Evolutionary conservation across 2,797 vertebrate species (phyloP), one percentile per base, ranked within the genome.

Genomic region (Takifugu rubripes): DNA sequence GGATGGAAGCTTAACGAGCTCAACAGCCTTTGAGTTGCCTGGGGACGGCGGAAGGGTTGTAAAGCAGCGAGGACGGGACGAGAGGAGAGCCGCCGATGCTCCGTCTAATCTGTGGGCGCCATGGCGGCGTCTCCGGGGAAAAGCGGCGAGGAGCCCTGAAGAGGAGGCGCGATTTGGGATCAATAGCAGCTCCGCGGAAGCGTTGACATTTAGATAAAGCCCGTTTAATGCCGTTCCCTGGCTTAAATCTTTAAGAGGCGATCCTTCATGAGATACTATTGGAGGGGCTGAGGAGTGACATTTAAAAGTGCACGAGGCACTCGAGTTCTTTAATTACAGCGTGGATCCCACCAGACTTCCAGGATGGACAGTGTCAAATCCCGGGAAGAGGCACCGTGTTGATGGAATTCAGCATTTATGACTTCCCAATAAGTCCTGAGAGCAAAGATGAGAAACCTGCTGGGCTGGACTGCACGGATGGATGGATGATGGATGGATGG

Each of bases 1-100:
- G 83, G 82, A 70, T 77, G 31, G 10, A 83, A 83, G 76, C 80
- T 83, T 87, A 90, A 91, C 85, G 66, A 88, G 84, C 82, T 88
- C 79, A 82, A 84, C 79, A 77, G 84, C 84, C 78, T 83, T 78
- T 83, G 85, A 88, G 88, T 88, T 87, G 86, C 88, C 84, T 81
- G 78, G 87, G 88, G 85, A 89, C 80, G 74, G 81, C 76, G 74
- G 76, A 71, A 61, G 81, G 75, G 83, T 83, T 87, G 78, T 73
- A 83, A 84, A 84, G 84, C 83, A 85, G 87, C 84, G 84, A 84
- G 70, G 78, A 81, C 72, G 56, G 72, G 81, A 79, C 68, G 75
- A 47, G 60, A 54, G 59, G 65, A 61, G 73, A 14, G 5, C 70
- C 71, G 68, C 61, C 64, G 59, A 74, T 83, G 66, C 68, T 75